Evolutionary conservation across 2,888 invertebrate genomes (phyloP), one percentile per base, ranked within the genome.

Genomic region (Heliconius charithonia): DNA sequence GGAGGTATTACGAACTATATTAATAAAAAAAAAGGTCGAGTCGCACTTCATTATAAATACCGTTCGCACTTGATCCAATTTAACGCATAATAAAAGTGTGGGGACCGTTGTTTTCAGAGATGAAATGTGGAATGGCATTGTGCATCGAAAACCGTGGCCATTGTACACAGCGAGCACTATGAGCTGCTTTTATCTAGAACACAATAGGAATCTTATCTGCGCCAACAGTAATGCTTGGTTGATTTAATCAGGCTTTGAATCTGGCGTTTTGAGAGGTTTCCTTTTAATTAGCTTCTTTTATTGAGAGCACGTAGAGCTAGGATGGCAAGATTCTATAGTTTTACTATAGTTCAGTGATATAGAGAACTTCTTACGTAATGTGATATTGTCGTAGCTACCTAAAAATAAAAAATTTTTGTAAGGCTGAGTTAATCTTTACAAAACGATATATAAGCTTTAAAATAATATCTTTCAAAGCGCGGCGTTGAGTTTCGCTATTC

Each of bases 81-180:
- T 90, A 89, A 87, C 87, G 88, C 85, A 93, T 91, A 92, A 92
- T 93, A 91, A 92, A 92, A 93, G 90, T 92, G 90, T 89, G 89
- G 87, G 85, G 85, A 87, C 89, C 86, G 89, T 91, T 93, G 92
- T 93, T 92, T 92, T 90, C 87, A 89, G 88, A 89, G 86, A 90
- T 90, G 89, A 89, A 89, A 90, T 90, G 90, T 89, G 90, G 88
- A 87, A 88, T 86, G 83, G 88, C 87, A 91, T 93, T 92, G 92
- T 93, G 90, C 90, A 92, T 89, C 86, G 87, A 85, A 85, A 77
- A 86, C 87, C 88, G 87, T 85, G 80, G 83, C 88, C 82, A 90
- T 91, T 91, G 90, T 91, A 86, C 85, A 81, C 83, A 81, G 84
- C 85, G 82, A 85, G 85, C 83, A 85, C 82, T 85, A 82, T 80